These are phyloP conservation scores for Lateolabrax maculatus DNA, from an alignment of 2,797 vertebrate species.

Conservation along the genomic window DNA sequence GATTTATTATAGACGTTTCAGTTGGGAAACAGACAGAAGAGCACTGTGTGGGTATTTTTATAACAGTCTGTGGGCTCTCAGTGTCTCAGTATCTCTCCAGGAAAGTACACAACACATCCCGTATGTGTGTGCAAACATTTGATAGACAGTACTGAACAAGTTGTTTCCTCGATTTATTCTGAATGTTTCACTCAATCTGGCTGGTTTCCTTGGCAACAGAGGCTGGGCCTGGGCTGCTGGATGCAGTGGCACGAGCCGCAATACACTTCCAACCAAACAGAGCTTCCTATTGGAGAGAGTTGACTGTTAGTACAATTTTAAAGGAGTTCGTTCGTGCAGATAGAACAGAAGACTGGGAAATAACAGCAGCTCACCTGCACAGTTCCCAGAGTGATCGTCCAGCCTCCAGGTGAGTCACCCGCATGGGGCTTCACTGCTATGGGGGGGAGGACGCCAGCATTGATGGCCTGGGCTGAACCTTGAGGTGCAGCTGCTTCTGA, in stretches of 20 bases:
- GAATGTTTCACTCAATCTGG: slow-evolving; percentile 56
- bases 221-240: slow-evolving; percentile 66
- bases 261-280: slow-evolving; percentile 69
- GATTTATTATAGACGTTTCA: slow-evolving; percentile 27
- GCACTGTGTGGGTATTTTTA: background rate
- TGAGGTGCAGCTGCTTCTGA: slow-evolving; percentile 37
- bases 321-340: background rate
- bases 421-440: slow-evolving; percentile 43
- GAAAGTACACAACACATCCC: slow-evolving; percentile 22
- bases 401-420: slow-evolving; percentile 69
- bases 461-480: slow-evolving; percentile 31
- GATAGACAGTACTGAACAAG: slow-evolving; percentile 7
- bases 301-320: background rate
- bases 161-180: slow-evolving; percentile 11
- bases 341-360: background rate
- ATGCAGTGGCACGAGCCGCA: slow-evolving; percentile 56
- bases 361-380: slow-evolving; percentile 76
- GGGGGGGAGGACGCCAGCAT: slow-evolving; percentile 9
- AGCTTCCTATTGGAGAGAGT: slow-evolving; percentile 74
- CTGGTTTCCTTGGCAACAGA: slow-evolving; percentile 68
- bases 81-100: background rate
- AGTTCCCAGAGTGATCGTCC: slow-evolving; percentile 71
- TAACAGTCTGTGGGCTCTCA: slow-evolving; percentile 11
- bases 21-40: slow-evolving; percentile 18
- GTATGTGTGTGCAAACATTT: slow-evolving; percentile 31